Evolutionary conservation across 2,797 vertebrate genomes (phyloP).

Genomic region (Champsocephalus gunnari): DNA sequence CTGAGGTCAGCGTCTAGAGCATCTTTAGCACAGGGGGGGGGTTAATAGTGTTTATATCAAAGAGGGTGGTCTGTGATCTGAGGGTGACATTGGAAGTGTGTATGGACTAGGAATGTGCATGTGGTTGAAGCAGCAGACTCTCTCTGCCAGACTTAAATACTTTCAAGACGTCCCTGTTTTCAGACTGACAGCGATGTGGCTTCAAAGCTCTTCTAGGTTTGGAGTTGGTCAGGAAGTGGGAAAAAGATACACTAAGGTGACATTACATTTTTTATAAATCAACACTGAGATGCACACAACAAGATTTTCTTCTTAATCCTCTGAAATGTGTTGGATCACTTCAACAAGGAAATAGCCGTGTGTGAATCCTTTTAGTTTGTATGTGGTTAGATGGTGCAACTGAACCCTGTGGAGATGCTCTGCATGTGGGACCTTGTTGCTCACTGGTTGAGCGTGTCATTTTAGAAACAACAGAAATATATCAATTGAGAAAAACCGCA

Average conservation of each 20-base stretch:
- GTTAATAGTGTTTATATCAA: slow-evolving; percentile 30
- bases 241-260: slow-evolving; percentile 12
- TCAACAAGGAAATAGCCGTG: slow-evolving; percentile 20
- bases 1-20: slow-evolving; percentile 23
- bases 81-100: slow-evolving; percentile 50
- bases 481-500: slow-evolving; percentile 32
- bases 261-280: slow-evolving; percentile 3
- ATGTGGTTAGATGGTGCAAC: slow-evolving; percentile 46
- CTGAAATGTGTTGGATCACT: slow-evolving; percentile 25
- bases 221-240: slow-evolving; percentile 13
- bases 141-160: slow-evolving; percentile 31
- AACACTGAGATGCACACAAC: slow-evolving; percentile 12
- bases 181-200: slow-evolving; percentile 6
- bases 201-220: slow-evolving; percentile 13
- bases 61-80: slow-evolving; percentile 48
- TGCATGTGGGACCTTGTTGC: slow-evolving; percentile 63
- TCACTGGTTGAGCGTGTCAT: slow-evolving; percentile 84
- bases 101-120: slow-evolving; percentile 59
- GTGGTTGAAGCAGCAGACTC: slow-evolving; percentile 38
- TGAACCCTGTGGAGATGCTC: slow-evolving; percentile 63
- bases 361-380: slow-evolving; percentile 41
- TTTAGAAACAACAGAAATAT: slow-evolving; percentile 38
- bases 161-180: slow-evolving; percentile 19
- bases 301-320: not conserved
- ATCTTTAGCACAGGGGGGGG: slow-evolving; percentile 30